A percentile compares a stretch with the other conserved stretches of the same genome.
Conservation (phyloP, 1,140 invertebrate species). For the Cotesia chilonis region DNA sequence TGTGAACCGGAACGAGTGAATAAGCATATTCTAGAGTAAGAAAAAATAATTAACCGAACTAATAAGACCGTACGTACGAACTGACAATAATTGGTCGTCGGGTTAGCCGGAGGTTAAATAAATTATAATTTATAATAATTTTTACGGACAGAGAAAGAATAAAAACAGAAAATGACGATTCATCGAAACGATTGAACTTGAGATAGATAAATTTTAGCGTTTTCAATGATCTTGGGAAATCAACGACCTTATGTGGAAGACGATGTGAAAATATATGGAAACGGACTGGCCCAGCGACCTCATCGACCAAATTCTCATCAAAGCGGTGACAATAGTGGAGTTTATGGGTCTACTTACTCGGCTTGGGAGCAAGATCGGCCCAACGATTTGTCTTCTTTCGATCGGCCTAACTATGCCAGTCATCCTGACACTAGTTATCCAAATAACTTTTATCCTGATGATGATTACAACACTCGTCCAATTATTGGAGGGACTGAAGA, state of each 20-base stretch:
- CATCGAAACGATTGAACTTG: constrained; percentile 26
- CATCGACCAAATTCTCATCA: constrained; percentile 40
- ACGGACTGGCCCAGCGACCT: constrained; percentile 37
- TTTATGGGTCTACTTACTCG: constrained; percentile 44
- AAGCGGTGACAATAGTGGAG: constrained; percentile 59
- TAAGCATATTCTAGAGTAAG: background rate
- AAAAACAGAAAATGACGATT: background rate
- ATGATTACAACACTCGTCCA: constrained; percentile 43
- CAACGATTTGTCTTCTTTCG: constrained; percentile 41
- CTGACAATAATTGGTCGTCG: background rate
- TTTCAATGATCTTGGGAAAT: constrained; percentile 60
- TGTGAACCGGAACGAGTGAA: no score
- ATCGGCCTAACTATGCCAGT: constrained; percentile 52
- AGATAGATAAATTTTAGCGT: constrained; percentile 53
- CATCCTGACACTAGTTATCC: constrained; percentile 41
- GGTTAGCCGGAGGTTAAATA: no score
- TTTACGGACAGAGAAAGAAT: background rate
- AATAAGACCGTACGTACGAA: background rate
- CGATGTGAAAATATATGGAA: constrained; percentile 58
- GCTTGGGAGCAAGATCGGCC: constrained; percentile 49
- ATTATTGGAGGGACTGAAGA: constrained; percentile 47
- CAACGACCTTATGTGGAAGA: constrained; percentile 63
- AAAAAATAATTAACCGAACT: background rate
- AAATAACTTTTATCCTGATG: constrained; percentile 47
- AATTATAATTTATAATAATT: background rate